Evolutionary conservation across 2,113 vertebrate genomes (phyloP).

Genomic region (Pantherophis guttatus): DNA sequence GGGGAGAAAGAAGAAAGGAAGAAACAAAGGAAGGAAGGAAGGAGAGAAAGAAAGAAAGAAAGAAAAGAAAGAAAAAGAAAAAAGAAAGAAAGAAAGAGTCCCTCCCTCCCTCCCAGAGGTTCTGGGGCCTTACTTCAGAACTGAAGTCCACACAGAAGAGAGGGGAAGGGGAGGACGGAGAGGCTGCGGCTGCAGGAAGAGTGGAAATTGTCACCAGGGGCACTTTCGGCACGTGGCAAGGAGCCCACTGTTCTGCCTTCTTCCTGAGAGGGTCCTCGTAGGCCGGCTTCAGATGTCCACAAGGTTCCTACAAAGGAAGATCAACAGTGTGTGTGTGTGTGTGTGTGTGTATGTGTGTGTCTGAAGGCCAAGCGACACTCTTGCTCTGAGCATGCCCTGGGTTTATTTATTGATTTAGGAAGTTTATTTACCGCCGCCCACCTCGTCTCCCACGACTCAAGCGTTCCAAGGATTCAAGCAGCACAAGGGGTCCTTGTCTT

Average conservation of each 20-base stretch:
- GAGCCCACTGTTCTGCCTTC: slow-evolving; percentile 91
- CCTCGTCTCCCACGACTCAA: not conserved
- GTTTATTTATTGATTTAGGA: no score
- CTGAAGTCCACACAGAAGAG: slow-evolving; percentile 90
- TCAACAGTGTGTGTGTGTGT: no score
- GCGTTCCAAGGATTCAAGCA: not conserved
- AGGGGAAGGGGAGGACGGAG: slow-evolving; percentile 86
- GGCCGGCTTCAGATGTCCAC: slow-evolving; percentile 82
- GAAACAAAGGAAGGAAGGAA: not conserved
- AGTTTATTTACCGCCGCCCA: no score
- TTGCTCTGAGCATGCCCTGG: not conserved
- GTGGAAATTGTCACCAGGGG: slow-evolving; percentile 72
- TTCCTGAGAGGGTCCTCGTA: slow-evolving; percentile 88
- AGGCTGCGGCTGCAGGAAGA: slow-evolving; percentile 75
- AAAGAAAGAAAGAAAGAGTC: not conserved
- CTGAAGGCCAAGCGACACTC: not conserved
- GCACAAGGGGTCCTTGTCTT: not conserved
- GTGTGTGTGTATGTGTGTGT: no score
- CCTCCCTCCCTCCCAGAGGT: not conserved
- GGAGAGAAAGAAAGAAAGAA: no score
- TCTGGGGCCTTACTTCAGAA: slow-evolving; percentile 77
- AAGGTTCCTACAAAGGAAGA: slow-evolving; percentile 76
- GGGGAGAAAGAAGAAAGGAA: no score
- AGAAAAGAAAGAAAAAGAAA: no score
- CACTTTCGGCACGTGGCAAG: slow-evolving; percentile 80